These are phyloP conservation scores for Darevskia nairensis DNA, from an alignment of 2,797 vertebrate species.

Conservation along the genomic window DNA sequence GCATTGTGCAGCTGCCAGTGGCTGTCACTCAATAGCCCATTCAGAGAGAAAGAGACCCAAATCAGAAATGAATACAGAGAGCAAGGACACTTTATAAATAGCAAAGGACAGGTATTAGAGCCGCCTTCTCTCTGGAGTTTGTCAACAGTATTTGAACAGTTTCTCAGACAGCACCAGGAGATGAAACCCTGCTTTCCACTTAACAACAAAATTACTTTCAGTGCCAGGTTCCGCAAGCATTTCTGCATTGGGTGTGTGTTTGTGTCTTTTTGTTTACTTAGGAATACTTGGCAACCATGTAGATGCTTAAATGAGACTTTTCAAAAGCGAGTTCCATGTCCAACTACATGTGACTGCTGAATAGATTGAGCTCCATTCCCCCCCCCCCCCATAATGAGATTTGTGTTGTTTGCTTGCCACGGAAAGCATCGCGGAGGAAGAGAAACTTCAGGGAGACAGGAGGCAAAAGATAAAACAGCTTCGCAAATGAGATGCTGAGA, in stretches of 20 bases:
- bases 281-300: constrained; percentile 33
- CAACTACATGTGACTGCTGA: constrained; percentile 17
- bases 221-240: neutral
- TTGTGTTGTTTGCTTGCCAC: constrained; percentile 42
- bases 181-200: neutral
- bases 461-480: constrained; percentile 36
- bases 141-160: constrained; percentile 7
- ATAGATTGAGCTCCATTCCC: constrained; percentile 43
- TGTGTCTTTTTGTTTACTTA: constrained; percentile 28
- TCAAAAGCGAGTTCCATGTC: constrained; percentile 34
- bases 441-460: constrained; percentile 36
- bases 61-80: constrained; percentile 56
- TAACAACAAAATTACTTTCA: constrained; percentile 35
- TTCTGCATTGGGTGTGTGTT: neutral
- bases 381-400: neutral
- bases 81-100: constrained; percentile 57
- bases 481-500: constrained; percentile 49
- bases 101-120: constrained; percentile 37
- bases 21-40: constrained; percentile 47
- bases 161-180: constrained; percentile 11
- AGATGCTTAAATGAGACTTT: constrained; percentile 27
- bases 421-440: constrained; percentile 40
- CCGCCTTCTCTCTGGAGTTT: constrained; percentile 27
- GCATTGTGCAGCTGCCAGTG: constrained; percentile 51
- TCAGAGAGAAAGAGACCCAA: constrained; percentile 54